Conservation (phyloP, 1,140 invertebrate species). For the Drosophila hydei region DNA sequence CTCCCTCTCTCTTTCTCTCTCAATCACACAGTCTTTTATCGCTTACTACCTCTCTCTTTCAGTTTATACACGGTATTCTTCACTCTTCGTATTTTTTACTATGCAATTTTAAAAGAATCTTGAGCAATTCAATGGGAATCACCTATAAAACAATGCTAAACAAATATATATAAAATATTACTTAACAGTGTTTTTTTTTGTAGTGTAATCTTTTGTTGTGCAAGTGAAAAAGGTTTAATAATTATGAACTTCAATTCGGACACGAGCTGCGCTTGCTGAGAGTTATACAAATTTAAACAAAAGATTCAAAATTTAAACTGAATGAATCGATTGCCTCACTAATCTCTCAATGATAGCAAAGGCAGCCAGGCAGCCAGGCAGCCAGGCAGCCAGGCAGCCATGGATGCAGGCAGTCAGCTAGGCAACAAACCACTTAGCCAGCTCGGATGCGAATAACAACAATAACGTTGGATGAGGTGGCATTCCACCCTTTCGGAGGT, state of each 20-base stretch:
- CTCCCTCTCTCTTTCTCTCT: neutral
- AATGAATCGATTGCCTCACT: constrained; percentile 3
- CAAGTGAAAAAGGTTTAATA: constrained; percentile 10
- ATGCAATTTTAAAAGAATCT: constrained; percentile 11
- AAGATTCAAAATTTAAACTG: neutral
- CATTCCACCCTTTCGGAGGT: too few relatives aligned
- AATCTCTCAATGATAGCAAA: neutral
- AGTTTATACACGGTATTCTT: too few relatives aligned
- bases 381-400: neutral
- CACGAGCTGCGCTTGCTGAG: constrained; percentile 17
- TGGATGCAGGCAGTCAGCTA: neutral
- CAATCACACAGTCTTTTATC: too few relatives aligned
- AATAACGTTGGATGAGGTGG: constrained; percentile 17
- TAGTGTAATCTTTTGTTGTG: neutral
- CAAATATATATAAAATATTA: constrained; percentile 1
- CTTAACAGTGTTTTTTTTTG: neutral
- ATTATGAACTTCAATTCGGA: neutral
- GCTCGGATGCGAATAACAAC: constrained; percentile 32
- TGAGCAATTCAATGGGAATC: neutral
- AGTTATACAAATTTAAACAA: neutral
- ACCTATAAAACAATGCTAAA: neutral
- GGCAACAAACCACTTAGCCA: constrained; percentile 21
- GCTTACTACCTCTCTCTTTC: too few relatives aligned
- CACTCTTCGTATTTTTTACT: neutral
- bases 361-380: neutral